Base-by-base conservation (phyloP, 2,888 invertebrate species). In the Entomobrya proxima region DNA sequence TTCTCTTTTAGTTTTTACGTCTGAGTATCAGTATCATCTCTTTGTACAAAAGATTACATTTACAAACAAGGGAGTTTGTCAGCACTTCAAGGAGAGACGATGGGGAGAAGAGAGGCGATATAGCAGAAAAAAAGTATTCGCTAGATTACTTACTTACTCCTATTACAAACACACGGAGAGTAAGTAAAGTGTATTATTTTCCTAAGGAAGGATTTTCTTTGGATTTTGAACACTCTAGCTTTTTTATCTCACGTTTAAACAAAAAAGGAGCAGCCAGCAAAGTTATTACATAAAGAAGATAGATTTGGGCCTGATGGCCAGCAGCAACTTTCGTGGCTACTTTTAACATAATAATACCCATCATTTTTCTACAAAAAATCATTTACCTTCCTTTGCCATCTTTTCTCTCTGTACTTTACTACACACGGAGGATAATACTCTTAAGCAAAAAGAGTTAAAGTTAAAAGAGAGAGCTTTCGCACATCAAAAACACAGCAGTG, bases 1-100 rank as follows among this genome's bases (percentile, higher is more conserved):
- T 27, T 47, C 47, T 47, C n/a, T 47, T 47, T 47, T 55, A 55
- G 55, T 55, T 55, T 55, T 55, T 55, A 55, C 55, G 27, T 55
- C 27, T 55, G 27, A 2, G 44, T 44, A 44, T 44, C 44, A 13
- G 13, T n/a, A 44, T 44, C 44, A 44, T 44, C 44, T 44, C n/a
- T 44, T 55, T 6, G 27, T 27, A 27, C 55, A 55, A n/a, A n/a
- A 55, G 24, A 55, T 55, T 24, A 24, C n/a, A n/a, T n/a, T n/a
- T n/a, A n/a, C n/a, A n/a, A n/a, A n/a, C 9, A 55, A 55, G 27
- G 21, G 27, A 55, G 55, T 55, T 27, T 27, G 55, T 55, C 15
- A 55, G 11, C 27, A n/a, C n/a, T n/a, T n/a, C n/a, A n/a, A n/a
- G n/a, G n/a, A n/a, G n/a, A n/a, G n/a, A n/a, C n/a, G n/a, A n/a